Conservation (phyloP, 2,113 vertebrate species). For the Heterochromis multidens region DNA sequence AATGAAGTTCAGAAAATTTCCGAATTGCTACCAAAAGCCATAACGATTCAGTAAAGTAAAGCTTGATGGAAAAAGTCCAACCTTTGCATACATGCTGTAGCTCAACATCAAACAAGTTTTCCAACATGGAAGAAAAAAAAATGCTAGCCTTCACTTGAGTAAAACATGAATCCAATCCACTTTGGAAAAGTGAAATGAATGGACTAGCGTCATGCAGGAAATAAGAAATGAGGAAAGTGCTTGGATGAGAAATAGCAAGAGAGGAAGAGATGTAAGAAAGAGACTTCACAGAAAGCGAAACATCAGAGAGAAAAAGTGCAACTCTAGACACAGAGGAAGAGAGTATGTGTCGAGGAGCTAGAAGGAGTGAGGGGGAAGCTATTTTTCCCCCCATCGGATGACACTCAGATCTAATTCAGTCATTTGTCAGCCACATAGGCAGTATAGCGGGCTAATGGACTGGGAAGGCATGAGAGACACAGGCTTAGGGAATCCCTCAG, state of each 20-base stretch:
- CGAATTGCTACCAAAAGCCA: neutral
- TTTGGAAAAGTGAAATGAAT: neutral
- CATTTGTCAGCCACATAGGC: slow-evolving; percentile 44
- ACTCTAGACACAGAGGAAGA: neutral
- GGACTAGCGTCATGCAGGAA: neutral
- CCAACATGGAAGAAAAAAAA: neutral
- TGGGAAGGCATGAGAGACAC: slow-evolving; percentile 42
- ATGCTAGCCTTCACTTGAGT: neutral
- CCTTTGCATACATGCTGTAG: neutral
- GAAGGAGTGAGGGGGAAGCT: neutral
- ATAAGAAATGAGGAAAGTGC: neutral
- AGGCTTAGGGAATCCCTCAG: slow-evolving; percentile 38
- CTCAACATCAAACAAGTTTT: neutral
- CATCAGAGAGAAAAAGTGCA: slow-evolving; percentile 1
- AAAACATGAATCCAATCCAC: neutral
- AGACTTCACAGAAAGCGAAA: slow-evolving; percentile 18
- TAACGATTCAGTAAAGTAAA: neutral
- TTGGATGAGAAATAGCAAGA: slow-evolving; percentile 6
- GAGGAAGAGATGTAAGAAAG: neutral
- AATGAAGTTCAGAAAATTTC: neutral
- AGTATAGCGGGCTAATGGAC: slow-evolving; percentile 50
- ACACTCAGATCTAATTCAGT: slow-evolving; percentile 48
- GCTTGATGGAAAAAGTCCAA: neutral
- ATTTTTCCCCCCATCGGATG: neutral
- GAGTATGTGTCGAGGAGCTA: slow-evolving; percentile 19